Conservation (phyloP, 2,797 vertebrate species). For the Gallinago nigripennis region DNA sequence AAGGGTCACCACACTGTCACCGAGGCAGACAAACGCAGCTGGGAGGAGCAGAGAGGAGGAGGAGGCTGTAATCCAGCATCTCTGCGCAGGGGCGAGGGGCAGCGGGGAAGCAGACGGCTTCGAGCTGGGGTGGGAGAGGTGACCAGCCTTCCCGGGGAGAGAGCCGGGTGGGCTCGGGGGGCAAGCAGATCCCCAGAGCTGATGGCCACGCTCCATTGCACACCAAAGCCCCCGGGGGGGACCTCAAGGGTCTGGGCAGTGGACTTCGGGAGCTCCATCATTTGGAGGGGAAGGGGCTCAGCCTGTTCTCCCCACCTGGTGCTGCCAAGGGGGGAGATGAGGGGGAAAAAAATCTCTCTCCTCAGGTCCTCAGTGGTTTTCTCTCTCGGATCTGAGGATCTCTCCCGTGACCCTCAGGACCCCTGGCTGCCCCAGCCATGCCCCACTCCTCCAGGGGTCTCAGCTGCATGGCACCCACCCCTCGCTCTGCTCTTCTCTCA, state of each 20-base stretch:
- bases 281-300: accelerated
- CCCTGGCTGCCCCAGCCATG: neutral
- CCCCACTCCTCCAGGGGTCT: neutral
- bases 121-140: neutral
- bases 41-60: neutral
- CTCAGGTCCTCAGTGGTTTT: neutral
- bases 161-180: neutral
- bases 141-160: neutral
- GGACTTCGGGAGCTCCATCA: neutral
- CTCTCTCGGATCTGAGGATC: neutral
- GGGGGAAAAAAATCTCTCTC: neutral
- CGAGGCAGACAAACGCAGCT: neutral
- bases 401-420: neutral
- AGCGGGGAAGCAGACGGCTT: neutral
- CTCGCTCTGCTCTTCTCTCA: neutral
- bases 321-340: neutral
- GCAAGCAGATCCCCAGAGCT: accelerated
- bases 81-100: neutral
- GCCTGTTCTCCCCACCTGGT: accelerated
- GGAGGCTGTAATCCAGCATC: neutral
- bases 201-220: neutral
- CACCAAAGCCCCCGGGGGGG: neutral
- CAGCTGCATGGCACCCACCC: neutral
- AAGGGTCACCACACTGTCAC: neutral
- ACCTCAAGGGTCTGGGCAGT: accelerated